Conservation (phyloP, 2,888 invertebrate species). For the Conistra vaccinii region DNA sequence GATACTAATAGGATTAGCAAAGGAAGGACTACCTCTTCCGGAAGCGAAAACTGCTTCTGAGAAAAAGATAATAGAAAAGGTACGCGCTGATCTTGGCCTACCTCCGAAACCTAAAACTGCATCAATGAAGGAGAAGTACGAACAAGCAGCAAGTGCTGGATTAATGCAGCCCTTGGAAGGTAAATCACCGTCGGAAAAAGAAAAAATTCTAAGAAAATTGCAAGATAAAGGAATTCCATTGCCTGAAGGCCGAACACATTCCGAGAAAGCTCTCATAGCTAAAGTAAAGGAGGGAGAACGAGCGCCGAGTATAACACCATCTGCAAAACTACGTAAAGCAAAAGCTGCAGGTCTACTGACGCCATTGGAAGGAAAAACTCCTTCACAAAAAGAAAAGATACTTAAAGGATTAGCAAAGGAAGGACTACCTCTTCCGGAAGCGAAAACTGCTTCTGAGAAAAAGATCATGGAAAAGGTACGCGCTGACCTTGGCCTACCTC, state of each 20-base stretch:
- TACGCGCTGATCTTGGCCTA: no score
- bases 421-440: neutral
- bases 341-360: neutral
- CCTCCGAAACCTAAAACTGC: no score
- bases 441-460: neutral
- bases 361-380: neutral
- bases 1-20: no score
- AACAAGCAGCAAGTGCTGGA: neutral
- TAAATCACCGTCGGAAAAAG: neutral
- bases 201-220: neutral
- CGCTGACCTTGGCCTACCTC: conserved; percentile 8
- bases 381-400: neutral
- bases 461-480: neutral
- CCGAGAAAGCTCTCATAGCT: neutral
- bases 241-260: neutral
- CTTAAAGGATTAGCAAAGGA: neutral
- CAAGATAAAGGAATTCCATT: neutral
- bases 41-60: no score
- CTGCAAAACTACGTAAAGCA: neutral
- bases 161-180: neutral
- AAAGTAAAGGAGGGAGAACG: neutral
- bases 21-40: no score
- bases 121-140: no score
- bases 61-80: no score
- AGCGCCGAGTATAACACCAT: accelerated